phyloP scores from a whole-genome alignment of 2,113 vertebrate genomes.

The Caretta caretta region DNA sequence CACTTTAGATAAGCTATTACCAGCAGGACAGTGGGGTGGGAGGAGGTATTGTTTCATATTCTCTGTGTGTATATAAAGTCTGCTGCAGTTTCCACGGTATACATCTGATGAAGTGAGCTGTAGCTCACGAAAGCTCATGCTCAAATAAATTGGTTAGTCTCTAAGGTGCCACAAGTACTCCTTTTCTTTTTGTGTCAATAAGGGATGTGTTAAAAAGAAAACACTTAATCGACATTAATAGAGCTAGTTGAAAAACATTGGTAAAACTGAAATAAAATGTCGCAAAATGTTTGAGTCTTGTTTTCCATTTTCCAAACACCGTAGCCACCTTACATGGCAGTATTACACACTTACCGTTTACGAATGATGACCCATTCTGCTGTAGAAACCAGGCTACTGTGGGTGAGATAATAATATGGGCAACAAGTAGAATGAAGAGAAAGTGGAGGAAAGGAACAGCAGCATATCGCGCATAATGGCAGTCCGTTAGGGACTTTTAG shows the following conservation, averaged over 20 bases:
- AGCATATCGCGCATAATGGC: background rate
- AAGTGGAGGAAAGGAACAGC: background rate
- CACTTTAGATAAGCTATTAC: too few relatives aligned
- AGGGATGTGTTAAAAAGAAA: background rate
- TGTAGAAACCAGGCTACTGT: background rate
- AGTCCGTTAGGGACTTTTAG: constrained; percentile 3
- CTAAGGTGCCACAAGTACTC: too few relatives aligned
- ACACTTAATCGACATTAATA: background rate
- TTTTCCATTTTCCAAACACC: background rate
- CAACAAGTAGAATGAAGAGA: background rate
- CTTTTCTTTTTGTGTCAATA: too few relatives aligned
- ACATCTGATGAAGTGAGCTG: too few relatives aligned
- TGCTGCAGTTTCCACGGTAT: too few relatives aligned
- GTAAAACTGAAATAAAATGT: background rate
- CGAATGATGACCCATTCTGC: background rate
- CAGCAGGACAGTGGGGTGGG: too few relatives aligned
- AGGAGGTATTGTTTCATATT: too few relatives aligned
- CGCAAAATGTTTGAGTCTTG: background rate
- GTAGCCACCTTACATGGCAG: background rate
- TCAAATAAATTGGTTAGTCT: too few relatives aligned
- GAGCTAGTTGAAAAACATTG: background rate
- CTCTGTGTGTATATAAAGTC: too few relatives aligned
- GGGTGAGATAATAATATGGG: background rate
- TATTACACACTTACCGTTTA: background rate
- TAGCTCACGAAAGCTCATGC: too few relatives aligned